Evolutionary conservation across 2,888 invertebrate species (phyloP).

Genomic region (Apodemia duryi): DNA sequence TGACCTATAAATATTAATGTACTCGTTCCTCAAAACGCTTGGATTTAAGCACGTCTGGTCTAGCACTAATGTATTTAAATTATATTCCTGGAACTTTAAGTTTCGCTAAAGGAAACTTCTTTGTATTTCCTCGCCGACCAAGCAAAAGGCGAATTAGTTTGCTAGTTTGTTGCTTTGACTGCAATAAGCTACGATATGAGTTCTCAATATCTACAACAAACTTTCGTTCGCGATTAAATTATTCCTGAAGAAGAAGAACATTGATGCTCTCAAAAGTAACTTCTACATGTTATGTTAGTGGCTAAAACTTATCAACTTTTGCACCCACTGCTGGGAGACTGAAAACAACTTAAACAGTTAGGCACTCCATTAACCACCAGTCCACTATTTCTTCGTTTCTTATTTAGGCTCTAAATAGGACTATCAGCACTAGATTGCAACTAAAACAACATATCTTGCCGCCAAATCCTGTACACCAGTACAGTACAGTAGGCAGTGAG

Average conservation of each 20-base stretch:
- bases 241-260: not conserved
- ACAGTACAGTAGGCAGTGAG: no score
- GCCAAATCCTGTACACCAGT: no score
- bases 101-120: constrained; percentile 7
- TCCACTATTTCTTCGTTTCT: no score
- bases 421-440: no score
- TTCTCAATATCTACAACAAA: constrained; percentile 5
- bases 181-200: constrained; percentile 10
- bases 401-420: no score
- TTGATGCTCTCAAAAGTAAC: not conserved
- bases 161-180: constrained; percentile 13
- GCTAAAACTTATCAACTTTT: not conserved
- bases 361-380: no score
- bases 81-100: not conserved
- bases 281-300: not conserved
- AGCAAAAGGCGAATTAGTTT: constrained; percentile 5
- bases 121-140: constrained; percentile 12
- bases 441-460: no score
- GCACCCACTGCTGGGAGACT: not conserved
- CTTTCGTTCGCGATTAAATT: constrained; percentile 5
- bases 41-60: not conserved
- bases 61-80: not conserved
- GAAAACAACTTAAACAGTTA: not conserved
- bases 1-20: no score
- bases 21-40: not conserved